Evolutionary conservation across 2,113 vertebrate genomes (phyloP), one percentile per base, ranked within the genome.

Genomic region (Girardinichthys multiradiatus): DNA sequence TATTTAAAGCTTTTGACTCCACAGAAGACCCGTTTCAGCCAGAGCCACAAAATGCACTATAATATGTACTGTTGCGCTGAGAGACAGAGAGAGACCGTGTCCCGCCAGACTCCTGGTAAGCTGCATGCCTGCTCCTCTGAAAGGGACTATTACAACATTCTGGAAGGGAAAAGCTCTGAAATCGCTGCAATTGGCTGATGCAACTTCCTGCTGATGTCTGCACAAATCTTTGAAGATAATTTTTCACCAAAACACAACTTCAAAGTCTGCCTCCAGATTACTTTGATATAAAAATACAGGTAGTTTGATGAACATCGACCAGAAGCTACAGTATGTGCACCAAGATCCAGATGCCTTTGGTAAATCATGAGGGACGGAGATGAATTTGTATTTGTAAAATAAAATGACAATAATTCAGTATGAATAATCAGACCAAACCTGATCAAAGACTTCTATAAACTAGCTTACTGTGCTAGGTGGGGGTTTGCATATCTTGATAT

Each of bases 131-230:
- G 42, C 42, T 45, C 4, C 24, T 76, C 70, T 65, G 59, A 81
- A 57, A 70, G 0, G 39, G 57, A 66, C 54, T 58, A 37, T 81
- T 79, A 75, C 76, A 54, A 72, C 60, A 82, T 75, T 74, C 73
- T 37, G 69, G 72, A 72, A 54, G 24, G n/a, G 6, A n/a, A 2
- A 72, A 72, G 75, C 42, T 1, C 42, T 45, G 61, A 51, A 81
- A 76, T 27, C 60, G 62, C 68, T 70, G 63, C 76, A 42, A 0
- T 61, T 29, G 19, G 67, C 70, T 84, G 81, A 84, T 77, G 78
- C 60, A 77, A 82, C 81, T 80, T 88, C 70, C 48, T 51, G 48
- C 81, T 84, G 70, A 74, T 83, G 59, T 81, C 70, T 72, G 73
- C 67, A 72, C 70, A 72, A 69, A 68, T 24, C 24, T 10, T 7